These are phyloP conservation scores for Dolichopus griseipennis DNA, from an alignment of 2,888 invertebrate species.

Conservation along the genomic window DNA sequence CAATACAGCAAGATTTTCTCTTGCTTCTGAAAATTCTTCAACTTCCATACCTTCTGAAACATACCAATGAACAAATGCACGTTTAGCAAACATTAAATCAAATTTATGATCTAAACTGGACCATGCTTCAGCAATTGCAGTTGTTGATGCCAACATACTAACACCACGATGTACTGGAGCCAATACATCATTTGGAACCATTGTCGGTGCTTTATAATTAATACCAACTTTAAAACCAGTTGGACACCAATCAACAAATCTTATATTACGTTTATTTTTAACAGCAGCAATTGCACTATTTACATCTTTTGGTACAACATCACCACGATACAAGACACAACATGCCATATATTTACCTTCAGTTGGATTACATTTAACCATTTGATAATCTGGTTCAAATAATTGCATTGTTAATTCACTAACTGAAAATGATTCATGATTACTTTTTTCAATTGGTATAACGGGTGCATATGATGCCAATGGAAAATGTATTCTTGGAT, in stretches of 20 bases:
- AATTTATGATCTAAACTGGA: constrained; percentile 82
- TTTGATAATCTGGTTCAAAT: constrained; percentile 78
- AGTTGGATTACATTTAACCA: constrained; percentile 75
- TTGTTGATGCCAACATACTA: constrained; percentile 79
- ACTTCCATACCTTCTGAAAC: constrained; percentile 32
- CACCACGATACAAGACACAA: constrained; percentile 70
- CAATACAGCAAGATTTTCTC: constrained; percentile 29
- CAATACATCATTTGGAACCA: constrained; percentile 61
- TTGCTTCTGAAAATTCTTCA: constrained; percentile 27
- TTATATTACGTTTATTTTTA: constrained; percentile 60
- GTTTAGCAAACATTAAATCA: constrained; percentile 85
- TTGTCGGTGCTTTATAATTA: constrained; percentile 69
- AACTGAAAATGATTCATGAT: constrained; percentile 64
- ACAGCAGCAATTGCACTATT: constrained; percentile 67
- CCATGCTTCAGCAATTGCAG: constrained; percentile 79
- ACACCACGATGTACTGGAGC: constrained; percentile 74
- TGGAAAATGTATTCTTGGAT: constrained; percentile 83
- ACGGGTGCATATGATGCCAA: constrained; percentile 64
- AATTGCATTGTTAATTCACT: constrained; percentile 75
- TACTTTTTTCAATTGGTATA: constrained; percentile 62
- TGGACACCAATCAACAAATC: constrained; percentile 86
- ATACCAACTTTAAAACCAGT: constrained; percentile 78
- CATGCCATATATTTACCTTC: constrained; percentile 79
- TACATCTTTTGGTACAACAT: constrained; percentile 77
- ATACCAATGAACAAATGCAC: constrained; percentile 89